These are phyloP conservation scores for Entomobrya proxima DNA, from an alignment of 2,888 invertebrate species.

Conservation along the genomic window DNA sequence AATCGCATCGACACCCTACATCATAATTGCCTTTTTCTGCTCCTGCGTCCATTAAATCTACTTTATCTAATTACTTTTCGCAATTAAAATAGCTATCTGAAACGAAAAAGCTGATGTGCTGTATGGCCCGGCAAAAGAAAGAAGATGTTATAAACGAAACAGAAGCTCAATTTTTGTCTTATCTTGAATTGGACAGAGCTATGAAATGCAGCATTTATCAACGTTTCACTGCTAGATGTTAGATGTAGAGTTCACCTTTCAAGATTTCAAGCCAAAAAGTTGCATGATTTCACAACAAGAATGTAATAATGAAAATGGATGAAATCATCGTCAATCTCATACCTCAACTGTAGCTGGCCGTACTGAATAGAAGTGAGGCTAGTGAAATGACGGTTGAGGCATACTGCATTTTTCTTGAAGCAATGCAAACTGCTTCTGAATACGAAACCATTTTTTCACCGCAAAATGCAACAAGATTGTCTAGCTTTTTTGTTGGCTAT, in stretches of 20 bases:
- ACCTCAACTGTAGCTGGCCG: no score
- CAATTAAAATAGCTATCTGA: slow-evolving; percentile 46
- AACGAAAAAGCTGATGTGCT: slow-evolving; percentile 13
- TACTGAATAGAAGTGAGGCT: no score
- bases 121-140: not conserved
- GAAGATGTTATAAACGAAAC: no score
- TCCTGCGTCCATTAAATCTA: slow-evolving; percentile 24
- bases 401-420: slow-evolving; percentile 1
- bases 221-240: not conserved
- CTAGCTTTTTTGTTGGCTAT: slow-evolving; percentile 10
- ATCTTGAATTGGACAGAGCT: slow-evolving; percentile 27
- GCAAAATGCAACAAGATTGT: slow-evolving; percentile 28
- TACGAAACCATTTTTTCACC: not conserved
- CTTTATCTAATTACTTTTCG: slow-evolving; percentile 53
- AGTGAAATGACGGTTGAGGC: no score
- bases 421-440: slow-evolving; percentile 37
- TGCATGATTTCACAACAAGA: not conserved
- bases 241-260: slow-evolving; percentile 3
- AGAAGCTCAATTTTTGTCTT: slow-evolving; percentile 27
- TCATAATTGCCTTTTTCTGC: slow-evolving; percentile 41
- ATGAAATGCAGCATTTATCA: not conserved
- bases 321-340: not conserved
- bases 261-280: slow-evolving; percentile 22
- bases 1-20: slow-evolving; percentile 30
- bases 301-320: not conserved